phyloP scores from a whole-genome alignment of 2,888 invertebrate genomes.

The Brachyopa scutellaris region DNA sequence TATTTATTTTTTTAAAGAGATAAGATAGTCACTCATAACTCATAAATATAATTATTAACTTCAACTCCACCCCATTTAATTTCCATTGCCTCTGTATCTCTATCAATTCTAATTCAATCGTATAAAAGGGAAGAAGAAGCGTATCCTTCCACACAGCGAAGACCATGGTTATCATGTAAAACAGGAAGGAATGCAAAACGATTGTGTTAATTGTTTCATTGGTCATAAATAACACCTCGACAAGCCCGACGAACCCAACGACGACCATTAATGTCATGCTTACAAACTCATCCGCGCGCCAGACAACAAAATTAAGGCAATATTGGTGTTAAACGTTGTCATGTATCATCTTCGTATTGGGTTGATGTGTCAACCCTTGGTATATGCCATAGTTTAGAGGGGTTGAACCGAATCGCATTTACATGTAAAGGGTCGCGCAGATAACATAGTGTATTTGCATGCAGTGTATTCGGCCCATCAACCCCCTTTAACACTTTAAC shows the following conservation, averaged over 20 bases:
- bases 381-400: constrained; percentile 1
- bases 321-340: constrained; percentile 69
- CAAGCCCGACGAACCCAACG: constrained; percentile 61
- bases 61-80: constrained; percentile 69
- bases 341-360: constrained; percentile 64
- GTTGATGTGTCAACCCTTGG: constrained; percentile 60
- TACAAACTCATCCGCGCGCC: constrained; percentile 71
- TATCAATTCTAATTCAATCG: constrained; percentile 34
- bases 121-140: constrained; percentile 35
- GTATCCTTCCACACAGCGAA: constrained; percentile 66
- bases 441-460: constrained; percentile 66
- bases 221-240: constrained; percentile 71
- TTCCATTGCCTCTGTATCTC: constrained; percentile 55
- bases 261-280: constrained; percentile 73
- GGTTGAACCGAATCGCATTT: constrained; percentile 11
- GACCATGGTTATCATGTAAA: constrained; percentile 59
- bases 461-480: constrained; percentile 33
- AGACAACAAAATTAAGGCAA: constrained; percentile 69
- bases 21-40: too few species aligned
- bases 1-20: too few species aligned
- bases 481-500: constrained; percentile 51
- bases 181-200: constrained; percentile 68
- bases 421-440: constrained; percentile 25
- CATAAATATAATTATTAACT: constrained; percentile 72
- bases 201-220: constrained; percentile 71